Evolutionary conservation across 2,888 invertebrate genomes (phyloP), one percentile per base, ranked within the genome.

Genomic region (Eilema griseolum): DNA sequence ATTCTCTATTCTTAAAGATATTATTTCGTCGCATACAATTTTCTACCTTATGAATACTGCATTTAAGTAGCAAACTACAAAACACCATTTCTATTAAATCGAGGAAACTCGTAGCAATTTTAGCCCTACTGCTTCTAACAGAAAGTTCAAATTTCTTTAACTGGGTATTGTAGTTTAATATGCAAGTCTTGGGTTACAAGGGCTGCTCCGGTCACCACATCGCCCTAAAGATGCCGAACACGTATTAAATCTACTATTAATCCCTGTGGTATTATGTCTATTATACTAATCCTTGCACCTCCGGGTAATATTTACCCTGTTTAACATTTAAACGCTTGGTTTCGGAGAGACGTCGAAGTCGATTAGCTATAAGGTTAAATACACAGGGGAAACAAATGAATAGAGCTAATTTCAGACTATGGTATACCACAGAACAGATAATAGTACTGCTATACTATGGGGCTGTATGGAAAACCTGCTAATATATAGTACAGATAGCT

Each of bases 241-340:
- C 72, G 76, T 74, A 76, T 77, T 74, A 82, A 74, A 79, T 73
- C 69, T 69, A 72, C 75, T 75, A 82, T 81, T 79, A 82, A 82
- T 81, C 81, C 78, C 78, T 62, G 57, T 33, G 67, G 81, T 68
- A 71, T 79, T 76, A 72, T 69, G 60, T 65, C 81, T 76, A 73
- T 79, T 72, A 78, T 74, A 65, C 70, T 71, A 71, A 77, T 76
- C 73, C 74, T 69, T 69, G 24, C 67, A 79, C 73, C 76, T 76
- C 28, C 46, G 80, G 73, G 72, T 71, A 70, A 75, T 75, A 82
- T 79, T 79, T 76, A 64, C 69, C 71, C 79, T 75, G 77, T 76
- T 81, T 82, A 80, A 81, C 80, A 76, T 82, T 76, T 79, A 79
- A 79, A 74, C 69, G 69, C 61, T 68, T 63, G 24, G 67, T 69